Conservation (phyloP, 2,113 vertebrate genomes). For the Passer domesticus region DNA sequence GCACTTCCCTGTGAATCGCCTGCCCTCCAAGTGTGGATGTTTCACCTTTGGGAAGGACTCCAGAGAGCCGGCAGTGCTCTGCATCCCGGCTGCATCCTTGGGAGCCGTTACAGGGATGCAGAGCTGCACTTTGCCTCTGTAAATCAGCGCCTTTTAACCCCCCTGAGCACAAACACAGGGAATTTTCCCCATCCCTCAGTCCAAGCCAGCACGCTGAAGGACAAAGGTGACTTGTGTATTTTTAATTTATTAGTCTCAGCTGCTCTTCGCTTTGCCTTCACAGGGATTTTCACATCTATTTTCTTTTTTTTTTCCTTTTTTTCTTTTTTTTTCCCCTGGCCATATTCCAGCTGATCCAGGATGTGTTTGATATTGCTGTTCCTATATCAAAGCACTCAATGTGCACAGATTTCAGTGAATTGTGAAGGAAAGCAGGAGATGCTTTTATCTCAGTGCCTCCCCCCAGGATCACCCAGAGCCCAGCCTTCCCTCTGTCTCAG, state of each 20-base stretch:
- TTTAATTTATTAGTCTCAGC: conserved; percentile 3
- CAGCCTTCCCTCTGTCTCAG: not conserved
- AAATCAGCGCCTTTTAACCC: not conserved
- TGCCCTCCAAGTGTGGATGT: not conserved
- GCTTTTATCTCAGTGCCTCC: not conserved
- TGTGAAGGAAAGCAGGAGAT: not conserved
- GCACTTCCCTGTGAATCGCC: not conserved
- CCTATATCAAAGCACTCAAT: not conserved
- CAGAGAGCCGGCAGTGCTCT: not conserved
- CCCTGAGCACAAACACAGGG: not conserved
- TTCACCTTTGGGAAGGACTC: conserved; percentile 18
- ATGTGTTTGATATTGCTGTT: not conserved
- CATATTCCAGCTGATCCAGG: not conserved
- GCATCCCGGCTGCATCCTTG: not conserved
- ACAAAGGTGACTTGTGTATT: not conserved
- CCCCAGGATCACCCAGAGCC: rapidly evolving
- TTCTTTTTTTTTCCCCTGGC: not conserved
- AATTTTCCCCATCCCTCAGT: not conserved
- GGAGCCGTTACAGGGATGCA: not conserved
- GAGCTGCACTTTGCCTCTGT: not conserved
- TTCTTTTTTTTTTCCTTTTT: not conserved
- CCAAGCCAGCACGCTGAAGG: not conserved
- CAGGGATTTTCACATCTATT: not conserved
- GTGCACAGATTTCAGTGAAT: not conserved
- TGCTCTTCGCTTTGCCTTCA: not conserved